Evolutionary conservation across 2,113 vertebrate species (phyloP).

Genomic region (Corythornis cristatus): DNA sequence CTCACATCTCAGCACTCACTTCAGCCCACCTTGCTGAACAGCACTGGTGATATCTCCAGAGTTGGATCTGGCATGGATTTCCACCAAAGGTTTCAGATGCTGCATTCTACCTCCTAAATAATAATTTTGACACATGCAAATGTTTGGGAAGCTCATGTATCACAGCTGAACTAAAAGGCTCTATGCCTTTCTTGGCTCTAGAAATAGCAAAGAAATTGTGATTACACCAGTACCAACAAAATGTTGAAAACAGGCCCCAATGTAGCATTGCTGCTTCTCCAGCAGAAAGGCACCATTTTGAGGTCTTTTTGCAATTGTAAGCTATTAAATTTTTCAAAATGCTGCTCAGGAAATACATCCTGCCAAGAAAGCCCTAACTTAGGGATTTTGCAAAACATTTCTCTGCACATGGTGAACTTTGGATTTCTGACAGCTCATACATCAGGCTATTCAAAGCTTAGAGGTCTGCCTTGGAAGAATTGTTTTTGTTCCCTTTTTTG

Average conservation of each 20-base stretch:
- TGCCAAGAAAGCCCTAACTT: slow-evolving; percentile 49
- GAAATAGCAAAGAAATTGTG: background rate
- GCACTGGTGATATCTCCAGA: background rate
- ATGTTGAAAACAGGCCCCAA: background rate
- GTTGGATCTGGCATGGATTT: rapidly evolving
- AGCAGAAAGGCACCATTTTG: background rate
- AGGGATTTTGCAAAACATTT: slow-evolving; percentile 51
- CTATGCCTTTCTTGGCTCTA: background rate
- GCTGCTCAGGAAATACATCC: slow-evolving; percentile 11
- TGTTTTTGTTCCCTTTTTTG: slow-evolving; percentile 63
- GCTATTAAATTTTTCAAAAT: background rate
- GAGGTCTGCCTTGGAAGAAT: slow-evolving; percentile 31
- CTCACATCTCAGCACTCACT: rapidly evolving
- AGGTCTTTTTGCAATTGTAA: background rate
- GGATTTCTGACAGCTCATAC: slow-evolving; percentile 56
- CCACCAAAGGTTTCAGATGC: background rate
- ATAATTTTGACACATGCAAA: background rate
- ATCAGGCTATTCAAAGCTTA: slow-evolving; percentile 50
- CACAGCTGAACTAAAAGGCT: background rate
- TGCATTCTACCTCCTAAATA: background rate
- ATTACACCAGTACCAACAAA: background rate
- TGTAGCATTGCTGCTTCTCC: background rate
- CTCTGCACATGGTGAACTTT: slow-evolving; percentile 43
- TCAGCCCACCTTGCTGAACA: background rate
- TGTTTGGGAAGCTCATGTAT: background rate